These are phyloP conservation scores for Dastarcus helophoroides DNA, from an alignment of 2,888 invertebrate genomes.

Conservation along the genomic window DNA sequence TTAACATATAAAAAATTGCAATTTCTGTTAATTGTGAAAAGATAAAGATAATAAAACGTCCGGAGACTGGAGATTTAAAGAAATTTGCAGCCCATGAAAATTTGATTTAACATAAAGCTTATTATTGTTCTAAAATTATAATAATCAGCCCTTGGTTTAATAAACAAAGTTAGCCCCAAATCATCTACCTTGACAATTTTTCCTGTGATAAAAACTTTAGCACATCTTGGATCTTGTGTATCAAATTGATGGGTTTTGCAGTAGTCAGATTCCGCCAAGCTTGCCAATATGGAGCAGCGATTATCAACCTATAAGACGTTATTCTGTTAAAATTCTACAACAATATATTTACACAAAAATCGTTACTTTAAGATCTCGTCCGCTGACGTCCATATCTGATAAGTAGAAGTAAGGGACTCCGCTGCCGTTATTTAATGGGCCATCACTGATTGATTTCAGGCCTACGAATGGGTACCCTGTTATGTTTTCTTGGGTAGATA, in stretches of 20 bases:
- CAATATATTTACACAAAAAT: too few species aligned
- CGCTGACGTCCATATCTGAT: slow-evolving; percentile 58
- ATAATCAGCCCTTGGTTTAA: too few species aligned
- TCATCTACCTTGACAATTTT: slow-evolving; percentile 35
- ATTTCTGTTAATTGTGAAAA: too few species aligned
- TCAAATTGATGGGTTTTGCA: slow-evolving; percentile 51
- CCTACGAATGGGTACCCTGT: slow-evolving; percentile 56
- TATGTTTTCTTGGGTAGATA: slow-evolving; percentile 49
- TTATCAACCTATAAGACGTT: too few species aligned
- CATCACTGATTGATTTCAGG: slow-evolving; percentile 61
- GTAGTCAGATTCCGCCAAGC: slow-evolving; percentile 56
- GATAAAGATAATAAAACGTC: too few species aligned
- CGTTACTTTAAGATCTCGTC: slow-evolving; percentile 53
- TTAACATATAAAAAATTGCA: too few species aligned
- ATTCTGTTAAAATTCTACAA: too few species aligned
- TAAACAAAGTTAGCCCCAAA: too few species aligned
- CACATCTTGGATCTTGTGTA: slow-evolving; percentile 68
- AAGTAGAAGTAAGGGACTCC: slow-evolving; percentile 66
- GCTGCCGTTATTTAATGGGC: slow-evolving; percentile 51
- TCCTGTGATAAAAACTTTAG: slow-evolving; percentile 58
- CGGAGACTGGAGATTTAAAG: too few species aligned
- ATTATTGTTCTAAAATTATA: too few species aligned
- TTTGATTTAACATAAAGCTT: too few species aligned
- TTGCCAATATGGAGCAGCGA: slow-evolving; percentile 55
- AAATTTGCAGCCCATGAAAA: too few species aligned